A percentile compares a stretch with the other conserved stretches of the same genome.
phyloP scores from a whole-genome alignment of 2,888 invertebrate genomes.

The Agapetus fuscipes region DNA sequence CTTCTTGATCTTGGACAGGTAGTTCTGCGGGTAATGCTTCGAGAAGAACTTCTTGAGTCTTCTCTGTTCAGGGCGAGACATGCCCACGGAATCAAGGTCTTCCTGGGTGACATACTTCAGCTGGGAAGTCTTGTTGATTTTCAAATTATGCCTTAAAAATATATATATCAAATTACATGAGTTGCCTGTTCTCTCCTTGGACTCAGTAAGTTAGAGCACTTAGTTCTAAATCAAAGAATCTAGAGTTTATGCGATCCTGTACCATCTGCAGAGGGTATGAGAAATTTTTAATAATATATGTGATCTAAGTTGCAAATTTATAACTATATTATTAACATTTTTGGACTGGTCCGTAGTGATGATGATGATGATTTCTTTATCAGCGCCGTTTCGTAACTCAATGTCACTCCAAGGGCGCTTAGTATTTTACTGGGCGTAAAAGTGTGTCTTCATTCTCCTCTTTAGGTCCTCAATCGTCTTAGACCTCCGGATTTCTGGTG shows the following conservation, averaged over 20 bases:
- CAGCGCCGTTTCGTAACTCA: too few species aligned
- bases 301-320: too few species aligned
- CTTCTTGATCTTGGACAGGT: slow-evolving; percentile 85
- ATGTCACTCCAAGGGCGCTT: too few species aligned
- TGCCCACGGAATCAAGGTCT: slow-evolving; percentile 83
- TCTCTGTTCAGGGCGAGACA: slow-evolving; percentile 91
- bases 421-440: too few species aligned
- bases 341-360: neutral
- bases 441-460: too few species aligned
- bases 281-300: neutral
- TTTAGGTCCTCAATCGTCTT: too few species aligned
- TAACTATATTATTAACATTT: slow-evolving; percentile 6
- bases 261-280: neutral
- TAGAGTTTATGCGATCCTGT: neutral
- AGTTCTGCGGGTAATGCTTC: slow-evolving; percentile 89
- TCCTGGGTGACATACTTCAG: slow-evolving; percentile 91
- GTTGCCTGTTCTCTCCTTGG: too few species aligned
- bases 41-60: slow-evolving; percentile 89
- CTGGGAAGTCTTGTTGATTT: slow-evolving; percentile 79
- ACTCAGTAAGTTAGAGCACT: too few species aligned
- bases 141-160: slow-evolving; percentile 69
- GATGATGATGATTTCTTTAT: too few species aligned
- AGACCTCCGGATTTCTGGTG: too few species aligned
- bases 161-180: slow-evolving; percentile 16
- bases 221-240: slow-evolving; percentile 4